A percentile compares a stretch with the other conserved stretches of the same genome.
phyloP scores from a whole-genome alignment of 2,888 invertebrate species.

The Anticlea derivata region DNA sequence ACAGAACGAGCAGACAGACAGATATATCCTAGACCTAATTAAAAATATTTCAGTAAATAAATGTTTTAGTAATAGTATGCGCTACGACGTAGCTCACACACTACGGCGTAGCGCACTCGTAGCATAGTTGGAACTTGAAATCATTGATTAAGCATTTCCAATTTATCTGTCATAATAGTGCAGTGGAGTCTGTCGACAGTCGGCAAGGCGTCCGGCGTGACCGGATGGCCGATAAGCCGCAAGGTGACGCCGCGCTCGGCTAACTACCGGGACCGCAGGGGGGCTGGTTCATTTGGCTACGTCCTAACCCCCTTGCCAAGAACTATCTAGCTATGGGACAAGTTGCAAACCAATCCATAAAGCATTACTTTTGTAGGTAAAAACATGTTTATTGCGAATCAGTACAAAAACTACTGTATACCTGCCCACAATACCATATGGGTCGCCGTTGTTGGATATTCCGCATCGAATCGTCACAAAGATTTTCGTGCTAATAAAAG shows the following conservation, averaged over 20 bases:
- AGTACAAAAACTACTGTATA: no score
- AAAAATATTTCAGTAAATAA: no score
- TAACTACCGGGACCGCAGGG: conserved; percentile 55
- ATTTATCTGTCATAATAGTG: conserved; percentile 39
- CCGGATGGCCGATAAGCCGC: conserved; percentile 69
- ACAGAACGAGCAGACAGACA: no score
- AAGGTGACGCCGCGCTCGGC: conserved; percentile 60
- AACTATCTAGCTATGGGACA: conserved; percentile 16
- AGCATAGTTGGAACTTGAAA: conserved; percentile 26
- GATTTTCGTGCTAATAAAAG: no score
- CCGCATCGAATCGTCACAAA: no score
- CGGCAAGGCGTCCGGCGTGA: conserved; percentile 47
- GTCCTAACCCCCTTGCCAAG: conserved; percentile 39
- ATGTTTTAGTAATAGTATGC: no score
- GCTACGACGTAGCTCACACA: no score
- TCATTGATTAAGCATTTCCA: conserved; percentile 41
- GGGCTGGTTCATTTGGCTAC: conserved; percentile 52
- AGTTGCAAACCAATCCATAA: not conserved
- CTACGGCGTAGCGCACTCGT: not conserved
- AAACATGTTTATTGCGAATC: not conserved
- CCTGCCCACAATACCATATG: no score
- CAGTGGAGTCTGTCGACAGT: conserved; percentile 41
- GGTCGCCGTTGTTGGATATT: no score
- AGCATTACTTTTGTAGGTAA: not conserved
- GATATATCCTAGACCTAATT: no score